Evolutionary conservation across 2,797 vertebrate genomes (phyloP).

Genomic region (Smutsia gigantea): DNA sequence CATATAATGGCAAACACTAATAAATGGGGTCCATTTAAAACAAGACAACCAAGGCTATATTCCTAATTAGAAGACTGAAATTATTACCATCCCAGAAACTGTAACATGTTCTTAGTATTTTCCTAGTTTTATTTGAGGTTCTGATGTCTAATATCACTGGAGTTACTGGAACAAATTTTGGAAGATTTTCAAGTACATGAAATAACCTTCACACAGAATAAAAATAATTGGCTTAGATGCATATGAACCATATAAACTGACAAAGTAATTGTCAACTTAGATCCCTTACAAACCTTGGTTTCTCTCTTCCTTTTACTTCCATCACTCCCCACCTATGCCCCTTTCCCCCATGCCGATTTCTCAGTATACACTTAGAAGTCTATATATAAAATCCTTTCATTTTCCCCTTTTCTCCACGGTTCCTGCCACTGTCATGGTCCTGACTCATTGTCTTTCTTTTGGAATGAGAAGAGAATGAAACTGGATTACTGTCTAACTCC

Average conservation of each 20-base stretch:
- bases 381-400: neutral
- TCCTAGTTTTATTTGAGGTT: constrained; percentile 18
- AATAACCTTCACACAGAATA: constrained; percentile 35
- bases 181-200: neutral
- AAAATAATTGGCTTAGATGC: constrained; percentile 45
- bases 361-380: neutral
- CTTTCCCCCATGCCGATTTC: neutral
- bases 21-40: constrained; percentile 63
- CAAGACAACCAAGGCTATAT: neutral
- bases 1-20: constrained; percentile 55
- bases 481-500: too few species aligned
- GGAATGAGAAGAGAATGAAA: neutral
- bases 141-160: neutral
- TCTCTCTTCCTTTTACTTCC: neutral
- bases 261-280: neutral
- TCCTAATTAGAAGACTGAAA: constrained; percentile 63
- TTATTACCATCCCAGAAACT: constrained; percentile 5
- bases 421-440: neutral
- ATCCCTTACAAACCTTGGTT: neutral
- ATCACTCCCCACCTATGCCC: fast-evolving
- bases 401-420: neutral
- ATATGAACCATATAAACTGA: neutral
- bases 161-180: constrained; percentile 7
- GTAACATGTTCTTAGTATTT: neutral
- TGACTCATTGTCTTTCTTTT: neutral